Conservation (phyloP, 2,888 invertebrate genomes). For the Endomychus coccineus region DNA sequence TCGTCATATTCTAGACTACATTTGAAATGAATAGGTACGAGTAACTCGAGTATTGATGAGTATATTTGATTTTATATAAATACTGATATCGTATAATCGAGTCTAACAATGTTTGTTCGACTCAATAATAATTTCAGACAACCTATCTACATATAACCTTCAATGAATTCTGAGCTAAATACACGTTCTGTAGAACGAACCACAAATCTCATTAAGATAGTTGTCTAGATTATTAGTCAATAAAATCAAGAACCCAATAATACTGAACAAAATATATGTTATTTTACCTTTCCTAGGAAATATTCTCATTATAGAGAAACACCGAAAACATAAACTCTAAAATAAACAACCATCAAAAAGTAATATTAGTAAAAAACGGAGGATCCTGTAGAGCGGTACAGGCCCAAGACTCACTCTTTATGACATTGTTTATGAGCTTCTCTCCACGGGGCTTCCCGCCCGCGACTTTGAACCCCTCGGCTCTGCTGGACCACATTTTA, state of each 20-base stretch:
- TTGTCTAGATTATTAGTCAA: conserved; percentile 2
- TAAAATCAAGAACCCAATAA: conserved; percentile 20
- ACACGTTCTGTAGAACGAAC: conserved; percentile 1
- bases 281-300: conserved; percentile 16
- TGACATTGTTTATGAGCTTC: conserved; percentile 40
- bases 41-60: too few relatives aligned
- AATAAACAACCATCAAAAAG: conserved; percentile 40
- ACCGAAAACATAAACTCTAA: conserved; percentile 34
- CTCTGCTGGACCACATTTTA: conserved; percentile 12
- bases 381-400: conserved; percentile 29
- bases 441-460: conserved; percentile 21
- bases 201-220: too few relatives aligned
- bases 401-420: conserved; percentile 32
- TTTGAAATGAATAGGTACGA: too few relatives aligned
- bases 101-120: too few relatives aligned
- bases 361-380: conserved; percentile 38
- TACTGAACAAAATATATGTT: conserved; percentile 21
- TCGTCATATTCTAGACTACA: too few relatives aligned
- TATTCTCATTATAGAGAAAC: conserved; percentile 19
- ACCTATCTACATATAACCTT: too few relatives aligned
- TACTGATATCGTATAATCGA: too few relatives aligned
- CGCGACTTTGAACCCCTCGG: conserved; percentile 10
- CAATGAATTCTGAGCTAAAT: neutral
- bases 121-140: too few relatives aligned
- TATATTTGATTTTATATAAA: too few relatives aligned